These are phyloP conservation scores for Atethmia centrago DNA, from an alignment of 2,888 invertebrate genomes.

Conservation along the genomic window DNA sequence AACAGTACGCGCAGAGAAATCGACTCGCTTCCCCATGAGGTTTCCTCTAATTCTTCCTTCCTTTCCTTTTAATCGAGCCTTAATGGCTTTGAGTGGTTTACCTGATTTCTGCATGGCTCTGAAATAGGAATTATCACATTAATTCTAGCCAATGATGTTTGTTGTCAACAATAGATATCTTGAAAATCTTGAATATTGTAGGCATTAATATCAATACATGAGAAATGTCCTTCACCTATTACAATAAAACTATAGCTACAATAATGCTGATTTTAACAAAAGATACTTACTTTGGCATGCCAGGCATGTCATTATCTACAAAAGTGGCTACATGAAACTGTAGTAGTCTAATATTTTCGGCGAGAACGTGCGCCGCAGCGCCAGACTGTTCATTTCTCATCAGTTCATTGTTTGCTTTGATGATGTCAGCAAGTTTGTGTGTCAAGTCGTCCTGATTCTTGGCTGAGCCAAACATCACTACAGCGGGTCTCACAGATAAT, in stretches of 20 bases:
- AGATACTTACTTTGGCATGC: constrained; percentile 94
- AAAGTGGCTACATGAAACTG: constrained; percentile 99
- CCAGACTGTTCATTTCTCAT: constrained; percentile 98
- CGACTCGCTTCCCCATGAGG: constrained; percentile 99
- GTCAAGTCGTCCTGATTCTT: constrained; percentile 99
- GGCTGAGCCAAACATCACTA: constrained; percentile 99
- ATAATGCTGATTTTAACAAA: background rate
- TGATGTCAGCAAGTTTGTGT: constrained; percentile 99
- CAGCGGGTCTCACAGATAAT: constrained; percentile 98
- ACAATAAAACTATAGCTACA: background rate
- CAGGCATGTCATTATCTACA: constrained; percentile 99
- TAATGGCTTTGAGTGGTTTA: constrained; percentile 99
- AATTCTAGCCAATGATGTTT: background rate
- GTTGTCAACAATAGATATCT: background rate
- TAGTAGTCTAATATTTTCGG: constrained; percentile 99
- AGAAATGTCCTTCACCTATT: background rate
- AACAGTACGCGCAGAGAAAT: constrained; percentile 99
- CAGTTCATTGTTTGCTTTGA: constrained; percentile 99
- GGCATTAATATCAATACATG: background rate
- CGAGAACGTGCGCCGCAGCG: constrained; percentile 98
- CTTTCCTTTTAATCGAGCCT: constrained; percentile 98
- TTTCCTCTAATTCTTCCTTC: constrained; percentile 99
- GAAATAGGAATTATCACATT: constrained; percentile 36
- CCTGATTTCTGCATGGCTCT: constrained; percentile 99
- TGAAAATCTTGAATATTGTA: background rate